Base-by-base conservation (phyloP, 30 jellyfish, hydroid and myxozoan species). In the Rhopilema esculentum region DNA sequence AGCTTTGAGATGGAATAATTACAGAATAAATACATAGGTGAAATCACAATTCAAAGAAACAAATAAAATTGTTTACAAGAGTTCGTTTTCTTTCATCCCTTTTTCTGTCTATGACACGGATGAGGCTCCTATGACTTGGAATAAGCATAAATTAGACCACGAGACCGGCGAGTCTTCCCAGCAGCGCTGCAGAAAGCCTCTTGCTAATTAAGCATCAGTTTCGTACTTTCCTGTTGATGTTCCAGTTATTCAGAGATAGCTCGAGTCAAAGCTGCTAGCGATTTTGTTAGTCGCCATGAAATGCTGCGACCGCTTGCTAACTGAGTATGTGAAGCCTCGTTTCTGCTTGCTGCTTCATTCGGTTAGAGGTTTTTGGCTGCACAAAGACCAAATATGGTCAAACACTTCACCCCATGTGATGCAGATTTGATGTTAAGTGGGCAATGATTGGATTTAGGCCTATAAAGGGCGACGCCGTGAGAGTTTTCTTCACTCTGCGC, bases 401-500 rank as follows among this genome's bases (percentile, higher is more conserved):
- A n/a, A 18, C 9, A 20, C 2, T 18, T 4, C 77, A 16, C 25
- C 15, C 12, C 29, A 26, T 71, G 49, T 1, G 8, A 24, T 8
- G 20, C 28, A 1, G 9, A 23, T 71, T 21, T 71, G 82, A 71
- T 27, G 82, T 71, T 12, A 26, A 12, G 82, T 31, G 82, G 49
- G 49, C 49, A 71, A 53, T 27, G 49, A 71, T 29, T 26, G 64
- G 49, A 26, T 71, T 71, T 71, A 71, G 49, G 66, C 52, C 82
- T 71, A 71, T 71, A 71, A 71, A 71, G 49, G 52, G 64, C 16
- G 64, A 26, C 30, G 18, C 28, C 16, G 1, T 0, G 7, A 27
- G 20, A 24, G n/a, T 4, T 26, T 7, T 8, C 64, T 71, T 71
- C 82, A 71, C 82, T 71, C 82, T 71, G 66, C 82, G 29, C 49